Conservation (phyloP, 2,797 vertebrate genomes). For the Heliangelus exortis region DNA sequence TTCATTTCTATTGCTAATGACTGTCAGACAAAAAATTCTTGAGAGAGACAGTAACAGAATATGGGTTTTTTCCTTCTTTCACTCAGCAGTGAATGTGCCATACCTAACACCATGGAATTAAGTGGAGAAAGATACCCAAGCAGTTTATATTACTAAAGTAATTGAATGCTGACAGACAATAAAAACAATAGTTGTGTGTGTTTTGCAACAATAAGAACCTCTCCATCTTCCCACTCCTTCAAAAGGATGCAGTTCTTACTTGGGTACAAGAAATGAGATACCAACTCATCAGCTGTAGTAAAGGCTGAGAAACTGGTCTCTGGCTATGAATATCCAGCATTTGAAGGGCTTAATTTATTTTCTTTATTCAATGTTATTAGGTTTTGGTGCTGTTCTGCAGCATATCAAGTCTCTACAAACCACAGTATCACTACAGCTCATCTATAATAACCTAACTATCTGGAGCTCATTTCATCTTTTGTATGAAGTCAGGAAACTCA, state of each 20-base stretch:
- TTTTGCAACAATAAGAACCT: background rate
- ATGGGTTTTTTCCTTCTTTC: background rate
- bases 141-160: background rate
- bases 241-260: background rate
- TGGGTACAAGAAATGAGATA: background rate
- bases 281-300: background rate
- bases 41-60: background rate
- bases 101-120: accelerated
- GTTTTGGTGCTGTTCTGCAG: conserved; percentile 41
- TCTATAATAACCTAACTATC: conserved; percentile 43
- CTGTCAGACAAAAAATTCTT: background rate
- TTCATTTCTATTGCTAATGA: background rate
- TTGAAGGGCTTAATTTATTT: conserved; percentile 46
- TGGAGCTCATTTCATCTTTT: conserved; percentile 24
- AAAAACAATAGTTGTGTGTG: background rate
- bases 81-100: background rate
- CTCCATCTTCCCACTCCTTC: background rate
- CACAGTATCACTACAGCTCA: conserved; percentile 25
- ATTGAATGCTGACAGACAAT: background rate
- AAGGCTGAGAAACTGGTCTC: background rate
- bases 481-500: conserved; percentile 51
- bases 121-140: background rate
- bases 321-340: conserved; percentile 49
- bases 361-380: conserved; percentile 18
- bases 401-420: conserved; percentile 24